Percentiles rank a stretch among this genome's conserved stretches.
Evolutionary conservation across 1,140 invertebrate genomes (phyloP).

Genomic region (Drosophila paulistorum): DNA sequence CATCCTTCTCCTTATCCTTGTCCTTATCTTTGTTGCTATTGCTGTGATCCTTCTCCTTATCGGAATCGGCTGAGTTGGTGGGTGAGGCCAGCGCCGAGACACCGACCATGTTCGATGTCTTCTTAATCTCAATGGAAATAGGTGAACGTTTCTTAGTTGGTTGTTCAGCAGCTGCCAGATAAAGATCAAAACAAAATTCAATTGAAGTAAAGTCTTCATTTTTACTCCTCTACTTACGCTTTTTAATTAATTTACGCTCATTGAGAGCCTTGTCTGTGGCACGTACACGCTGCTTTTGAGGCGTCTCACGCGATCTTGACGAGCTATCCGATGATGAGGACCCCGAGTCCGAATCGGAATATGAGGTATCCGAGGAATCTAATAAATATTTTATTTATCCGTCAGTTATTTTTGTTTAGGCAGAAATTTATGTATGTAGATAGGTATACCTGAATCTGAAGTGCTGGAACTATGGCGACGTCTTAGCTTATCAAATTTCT

Average conservation of each 20-base stretch:
- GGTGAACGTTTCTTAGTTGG: constrained; percentile 83
- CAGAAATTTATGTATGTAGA: too few species aligned
- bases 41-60: constrained; percentile 73
- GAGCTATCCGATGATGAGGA: constrained; percentile 85
- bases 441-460: constrained; percentile 83
- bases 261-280: constrained; percentile 81
- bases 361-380: constrained; percentile 85
- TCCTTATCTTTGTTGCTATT: constrained; percentile 33
- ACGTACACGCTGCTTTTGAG: constrained; percentile 76
- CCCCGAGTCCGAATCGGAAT: constrained; percentile 83
- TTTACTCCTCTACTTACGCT: too few species aligned
- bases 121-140: constrained; percentile 82
- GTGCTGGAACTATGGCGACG: constrained; percentile 77
- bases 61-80: constrained; percentile 75
- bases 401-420: too few species aligned
- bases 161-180: constrained; percentile 61
- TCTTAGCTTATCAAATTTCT: constrained; percentile 66
- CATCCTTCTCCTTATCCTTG: constrained; percentile 48
- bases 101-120: constrained; percentile 83
- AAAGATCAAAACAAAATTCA: neutral
- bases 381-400: too few species aligned
- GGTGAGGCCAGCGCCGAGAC: constrained; percentile 84
- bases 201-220: too few species aligned
- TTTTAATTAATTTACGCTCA: constrained; percentile 83
- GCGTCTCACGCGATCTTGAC: constrained; percentile 79